Base-by-base conservation (phyloP, 2,797 vertebrate genomes). In the Tachyglossus aculeatus region DNA sequence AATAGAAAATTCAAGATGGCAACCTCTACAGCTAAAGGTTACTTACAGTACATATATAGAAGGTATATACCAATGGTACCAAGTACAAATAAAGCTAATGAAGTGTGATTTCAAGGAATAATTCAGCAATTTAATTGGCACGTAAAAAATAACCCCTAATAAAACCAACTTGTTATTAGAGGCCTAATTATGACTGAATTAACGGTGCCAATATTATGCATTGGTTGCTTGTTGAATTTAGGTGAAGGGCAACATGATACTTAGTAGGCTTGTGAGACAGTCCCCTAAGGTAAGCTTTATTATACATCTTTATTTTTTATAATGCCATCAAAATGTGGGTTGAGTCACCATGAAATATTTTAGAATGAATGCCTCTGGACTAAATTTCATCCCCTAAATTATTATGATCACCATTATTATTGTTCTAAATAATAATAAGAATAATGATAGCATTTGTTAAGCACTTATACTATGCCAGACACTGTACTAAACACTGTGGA, bases 171-270 rank as follows among this genome's bases (percentile, higher is more conserved):
- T 72, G 27, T 78, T 72, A 51, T 16, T 34, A 38, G 65, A 71
- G 32, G 24, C 21, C 70, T 57, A 51, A 86, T 80, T 87, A 65
- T 63, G 40, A 87, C 72, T 59, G 43, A 69, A 67, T 34, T 61
- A 68, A 74, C 12, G 79, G n/a, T n/a, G 62, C 43, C 25, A 67
- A 48, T 40, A 82, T 60, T 0, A 61, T 47, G 18, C 22, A 58
- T 53, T 71, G 21, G 21, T 65, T 80, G 56, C 44, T 36, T 57
- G 60, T 70, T 61, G 69, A 82, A 78, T 12, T 16, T 5, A 74
- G 57, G 52, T 48, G 67, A 56, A 85, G 70, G 71, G 57, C 39
- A 85, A 44, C 33, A 27, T 7, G 14, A 32, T 32, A 47, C 24
- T 75, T 74, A 82, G 45, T 38, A 54, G 75, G 12, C 32, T 52